Evolutionary conservation across 2,888 invertebrate genomes (phyloP).

Genomic region (Laothoe populi): DNA sequence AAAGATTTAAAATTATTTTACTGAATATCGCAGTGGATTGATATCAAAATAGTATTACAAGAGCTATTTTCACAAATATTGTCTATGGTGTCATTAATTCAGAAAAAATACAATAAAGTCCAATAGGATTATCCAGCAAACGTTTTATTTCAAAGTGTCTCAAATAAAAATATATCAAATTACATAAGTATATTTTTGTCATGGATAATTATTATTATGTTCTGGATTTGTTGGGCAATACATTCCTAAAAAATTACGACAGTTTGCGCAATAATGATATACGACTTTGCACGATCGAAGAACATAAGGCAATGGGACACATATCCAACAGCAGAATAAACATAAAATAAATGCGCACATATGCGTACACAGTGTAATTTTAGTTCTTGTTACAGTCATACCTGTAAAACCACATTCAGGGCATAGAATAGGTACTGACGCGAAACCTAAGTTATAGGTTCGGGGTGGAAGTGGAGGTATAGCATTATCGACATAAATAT

Average conservation of each 20-base stretch:
- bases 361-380: slow-evolving; percentile 74
- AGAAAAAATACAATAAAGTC: background rate
- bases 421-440: slow-evolving; percentile 66
- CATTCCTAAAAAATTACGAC: slow-evolving; percentile 70
- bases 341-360: slow-evolving; percentile 69
- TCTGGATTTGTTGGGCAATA: slow-evolving; percentile 75
- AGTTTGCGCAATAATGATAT: slow-evolving; percentile 76
- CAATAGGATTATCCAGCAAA: slow-evolving; percentile 16
- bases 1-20: background rate
- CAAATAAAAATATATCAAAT: background rate
- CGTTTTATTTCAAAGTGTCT: background rate
- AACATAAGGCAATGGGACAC: slow-evolving; percentile 73
- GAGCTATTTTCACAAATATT: background rate
- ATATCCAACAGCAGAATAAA: slow-evolving; percentile 76
- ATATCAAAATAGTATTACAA: background rate
- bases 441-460: slow-evolving; percentile 65
- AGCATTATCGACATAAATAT: slow-evolving; percentile 70
- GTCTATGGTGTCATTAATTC: slow-evolving; percentile 19
- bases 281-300: slow-evolving; percentile 78
- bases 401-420: slow-evolving; percentile 73
- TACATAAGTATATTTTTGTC: background rate
- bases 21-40: background rate
- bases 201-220: slow-evolving; percentile 26
- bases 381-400: slow-evolving; percentile 61
- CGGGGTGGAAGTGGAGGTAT: slow-evolving; percentile 58